Evolutionary conservation across 1,140 invertebrate species (phyloP), one percentile per base, ranked within the genome.

Genomic region (Apis laboriosa): DNA sequence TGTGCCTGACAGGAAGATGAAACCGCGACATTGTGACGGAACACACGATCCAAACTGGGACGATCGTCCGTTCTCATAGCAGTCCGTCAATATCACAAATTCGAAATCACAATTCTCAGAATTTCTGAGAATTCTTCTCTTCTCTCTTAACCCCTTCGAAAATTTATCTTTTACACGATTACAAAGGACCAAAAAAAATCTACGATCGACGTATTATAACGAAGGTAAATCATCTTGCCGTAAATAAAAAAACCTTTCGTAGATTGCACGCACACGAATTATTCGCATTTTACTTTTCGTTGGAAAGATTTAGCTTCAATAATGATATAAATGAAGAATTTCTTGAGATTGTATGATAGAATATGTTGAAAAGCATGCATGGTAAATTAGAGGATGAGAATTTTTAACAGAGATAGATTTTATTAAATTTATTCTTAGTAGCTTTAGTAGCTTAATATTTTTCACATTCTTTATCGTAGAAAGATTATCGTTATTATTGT

Each of bases 161-260:
- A 5, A 34, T 4, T 58, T 67, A 17, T 9, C 9, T 56, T 24
- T 19, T 24, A 9, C n/a, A 19, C 34, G 34, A 15, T 43, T 15
- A 5, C 28, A 24, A 34, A 28, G 34, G n/a, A 49, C 9, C 68
- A 80, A 66, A 80, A 66, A 66, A 61, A 51, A 66, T 56, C 19
- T 21, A 56, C 70, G 28, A 34, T 53, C 28, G 12, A 11, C 58
- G 15, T 21, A 43, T 43, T 43, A 43, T 49, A 4, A 19, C 43
- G 15, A 9, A 80, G 71, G 78, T 80, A 80, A 75, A 73, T 34
- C 24, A 28, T 49, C 56, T 34, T 72, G 53, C 15, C 17, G 19
- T 2, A 3, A 34, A 34, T 12, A 2, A 28, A 13, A 72, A 56
- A 49, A 21, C 28, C 34, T 1, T 34, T 19, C 12, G 0, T 51